Percentiles rank a stretch among this genome's conserved stretches.
phyloP scores from a whole-genome alignment of 2,888 invertebrate genomes.

The Caenorhabditis drosophilae region DNA sequence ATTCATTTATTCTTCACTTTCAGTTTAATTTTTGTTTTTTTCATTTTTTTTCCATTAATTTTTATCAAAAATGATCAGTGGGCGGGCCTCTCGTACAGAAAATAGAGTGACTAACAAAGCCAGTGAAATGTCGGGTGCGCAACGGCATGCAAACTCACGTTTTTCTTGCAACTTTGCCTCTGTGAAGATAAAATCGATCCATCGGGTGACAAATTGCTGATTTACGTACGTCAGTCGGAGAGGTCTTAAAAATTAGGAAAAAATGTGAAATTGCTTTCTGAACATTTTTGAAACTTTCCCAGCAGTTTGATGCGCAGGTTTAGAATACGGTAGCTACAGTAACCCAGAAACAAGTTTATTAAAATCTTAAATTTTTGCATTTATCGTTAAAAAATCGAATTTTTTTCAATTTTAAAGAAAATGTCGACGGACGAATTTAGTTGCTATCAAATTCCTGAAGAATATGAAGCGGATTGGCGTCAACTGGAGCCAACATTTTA shows the following conservation, averaged over 20 bases:
- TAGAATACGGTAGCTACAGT: too few relatives aligned
- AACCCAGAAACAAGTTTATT: too few relatives aligned
- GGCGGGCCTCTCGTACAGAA: slow-evolving; percentile 9
- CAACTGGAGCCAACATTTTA: slow-evolving; percentile 23
- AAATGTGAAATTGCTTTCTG: too few relatives aligned
- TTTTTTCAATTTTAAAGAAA: neutral
- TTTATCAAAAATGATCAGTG: slow-evolving; percentile 6
- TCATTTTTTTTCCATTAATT: neutral
- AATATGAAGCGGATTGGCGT: slow-evolving; percentile 13
- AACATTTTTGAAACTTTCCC: too few relatives aligned
- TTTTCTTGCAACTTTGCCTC: slow-evolving; percentile 2
- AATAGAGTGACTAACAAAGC: slow-evolving; percentile 1
- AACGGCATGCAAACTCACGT: neutral
- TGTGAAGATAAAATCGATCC: slow-evolving; percentile 37
- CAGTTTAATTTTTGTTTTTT: too few relatives aligned
- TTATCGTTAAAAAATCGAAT: too few relatives aligned
- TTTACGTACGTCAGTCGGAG: slow-evolving; percentile 36
- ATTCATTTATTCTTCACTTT: too few relatives aligned
- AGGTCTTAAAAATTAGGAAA: slow-evolving; percentile 9
- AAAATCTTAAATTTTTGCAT: too few relatives aligned
- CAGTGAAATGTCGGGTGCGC: slow-evolving; percentile 13
- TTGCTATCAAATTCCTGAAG: slow-evolving; percentile 17
- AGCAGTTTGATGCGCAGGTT: too few relatives aligned
- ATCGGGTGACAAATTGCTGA: slow-evolving; percentile 39
- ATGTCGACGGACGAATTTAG: slow-evolving; percentile 11